phyloP scores from a whole-genome alignment of 1,140 invertebrate genomes.

The Amphibalanus amphitrite region DNA sequence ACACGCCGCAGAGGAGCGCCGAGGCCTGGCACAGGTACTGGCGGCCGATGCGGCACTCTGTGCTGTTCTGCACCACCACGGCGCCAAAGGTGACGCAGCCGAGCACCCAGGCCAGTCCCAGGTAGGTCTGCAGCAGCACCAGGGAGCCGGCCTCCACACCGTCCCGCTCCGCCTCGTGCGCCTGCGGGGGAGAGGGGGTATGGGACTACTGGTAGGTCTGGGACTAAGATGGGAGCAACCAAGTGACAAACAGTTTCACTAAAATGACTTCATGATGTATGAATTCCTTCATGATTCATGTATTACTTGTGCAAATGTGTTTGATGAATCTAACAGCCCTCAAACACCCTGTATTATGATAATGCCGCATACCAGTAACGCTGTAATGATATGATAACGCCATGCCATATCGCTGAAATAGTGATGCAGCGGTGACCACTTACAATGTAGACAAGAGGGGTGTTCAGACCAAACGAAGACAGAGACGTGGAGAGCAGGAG shows the following conservation, averaged over 20 bases:
- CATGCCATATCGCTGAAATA: too few relatives aligned
- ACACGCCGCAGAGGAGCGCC: conserved; percentile 55
- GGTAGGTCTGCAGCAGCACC: conserved; percentile 49
- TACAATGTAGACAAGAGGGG: conserved; percentile 68
- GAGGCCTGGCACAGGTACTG: conserved; percentile 65
- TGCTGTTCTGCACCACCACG: conserved; percentile 58
- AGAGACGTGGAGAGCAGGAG: conserved; percentile 59
- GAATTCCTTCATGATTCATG: too few relatives aligned
- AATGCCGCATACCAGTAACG: too few relatives aligned
- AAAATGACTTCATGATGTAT: too few relatives aligned
- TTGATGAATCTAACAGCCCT: too few relatives aligned
- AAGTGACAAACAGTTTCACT: conserved; percentile 6
- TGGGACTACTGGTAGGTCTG: conserved; percentile 5
- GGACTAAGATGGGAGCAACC: background rate
- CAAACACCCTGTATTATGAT: too few relatives aligned
- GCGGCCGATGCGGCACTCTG: conserved; percentile 63
- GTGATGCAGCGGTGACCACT: too few relatives aligned
- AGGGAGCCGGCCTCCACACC: conserved; percentile 48
- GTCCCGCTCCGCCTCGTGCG: conserved; percentile 43
- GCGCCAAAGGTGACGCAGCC: conserved; percentile 64
- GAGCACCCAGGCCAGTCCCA: conserved; percentile 62
- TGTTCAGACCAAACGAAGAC: conserved; percentile 62
- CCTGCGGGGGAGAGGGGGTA: conserved; percentile 25
- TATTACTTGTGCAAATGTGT: too few relatives aligned
- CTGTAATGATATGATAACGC: too few relatives aligned